These are phyloP conservation scores for Stramonita haemastoma DNA, from an alignment of 2,888 invertebrate genomes.

Conservation along the genomic window DNA sequence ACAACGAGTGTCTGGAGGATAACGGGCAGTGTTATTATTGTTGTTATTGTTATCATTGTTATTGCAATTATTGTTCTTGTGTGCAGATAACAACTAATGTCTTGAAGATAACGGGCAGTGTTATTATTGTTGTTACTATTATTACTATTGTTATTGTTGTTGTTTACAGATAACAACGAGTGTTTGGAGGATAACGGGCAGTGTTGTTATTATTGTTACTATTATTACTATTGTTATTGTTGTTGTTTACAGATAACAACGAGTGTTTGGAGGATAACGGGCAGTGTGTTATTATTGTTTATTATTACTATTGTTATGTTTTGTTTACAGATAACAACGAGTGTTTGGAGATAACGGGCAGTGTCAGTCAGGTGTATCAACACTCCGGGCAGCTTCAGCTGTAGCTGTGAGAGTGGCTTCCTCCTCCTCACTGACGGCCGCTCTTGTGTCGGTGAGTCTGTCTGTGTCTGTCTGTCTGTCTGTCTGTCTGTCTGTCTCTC, in stretches of 20 bases:
- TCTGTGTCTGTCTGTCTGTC: neutral
- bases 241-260: constrained; percentile 74
- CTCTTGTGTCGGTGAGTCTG: constrained; percentile 85
- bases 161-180: constrained; percentile 75
- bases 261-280: constrained; percentile 76
- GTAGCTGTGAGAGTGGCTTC: constrained; percentile 82
- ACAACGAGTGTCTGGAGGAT: constrained; percentile 75
- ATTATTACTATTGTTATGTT: neutral
- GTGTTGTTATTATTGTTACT: too few relatives aligned
- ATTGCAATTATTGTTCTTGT: neutral
- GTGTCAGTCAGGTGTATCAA: constrained; percentile 75
- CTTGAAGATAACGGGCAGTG: constrained; percentile 72
- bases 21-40: too few relatives aligned
- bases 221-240: neutral
- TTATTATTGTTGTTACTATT: too few relatives aligned
- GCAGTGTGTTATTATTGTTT: too few relatives aligned
- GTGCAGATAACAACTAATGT: constrained; percentile 77
- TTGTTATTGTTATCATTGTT: too few relatives aligned
- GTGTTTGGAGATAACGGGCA: constrained; percentile 75
- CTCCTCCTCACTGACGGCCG: constrained; percentile 88
- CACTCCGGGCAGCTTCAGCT: constrained; percentile 75
- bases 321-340: constrained; percentile 75
- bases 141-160: neutral
- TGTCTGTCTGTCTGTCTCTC: constrained; percentile 13
- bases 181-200: constrained; percentile 75